phyloP scores from a whole-genome alignment of 2,113 vertebrate genomes.

The Pao palembangensis region DNA sequence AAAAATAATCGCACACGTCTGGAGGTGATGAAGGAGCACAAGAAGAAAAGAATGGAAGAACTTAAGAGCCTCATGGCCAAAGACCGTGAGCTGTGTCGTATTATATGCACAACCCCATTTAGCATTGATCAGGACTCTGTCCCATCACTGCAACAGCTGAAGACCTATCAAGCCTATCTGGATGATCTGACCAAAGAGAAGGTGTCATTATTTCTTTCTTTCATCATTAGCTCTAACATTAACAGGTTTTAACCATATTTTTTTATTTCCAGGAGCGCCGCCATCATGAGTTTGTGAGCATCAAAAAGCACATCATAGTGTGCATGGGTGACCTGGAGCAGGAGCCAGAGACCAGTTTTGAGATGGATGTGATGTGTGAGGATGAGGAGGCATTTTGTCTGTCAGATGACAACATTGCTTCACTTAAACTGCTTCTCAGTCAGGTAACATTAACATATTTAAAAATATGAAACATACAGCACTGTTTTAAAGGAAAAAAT shows the following conservation, averaged over 20 bases:
- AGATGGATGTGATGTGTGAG: constrained; percentile 85
- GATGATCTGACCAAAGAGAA: constrained; percentile 75
- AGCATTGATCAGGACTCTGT: constrained; percentile 50
- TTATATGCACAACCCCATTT: constrained; percentile 76
- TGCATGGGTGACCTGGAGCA: constrained; percentile 89
- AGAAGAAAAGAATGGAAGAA: constrained; percentile 82
- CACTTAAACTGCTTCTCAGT: constrained; percentile 78
- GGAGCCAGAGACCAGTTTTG: constrained; percentile 84
- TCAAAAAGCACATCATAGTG: constrained; percentile 78
- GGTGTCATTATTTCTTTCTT: constrained; percentile 45
- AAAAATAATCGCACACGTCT: constrained; percentile 81
- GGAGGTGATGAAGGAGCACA: constrained; percentile 81
- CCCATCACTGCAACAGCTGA: constrained; percentile 83
- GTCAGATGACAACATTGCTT: constrained; percentile 81
- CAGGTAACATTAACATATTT: constrained; percentile 71
- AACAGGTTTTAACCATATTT: neutral
- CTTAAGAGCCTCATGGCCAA: constrained; percentile 76
- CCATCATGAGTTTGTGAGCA: constrained; percentile 76
- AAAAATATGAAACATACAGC: too few species aligned
- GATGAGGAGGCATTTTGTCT: constrained; percentile 86
- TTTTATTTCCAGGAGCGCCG: constrained; percentile 74
- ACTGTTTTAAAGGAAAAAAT: too few species aligned
- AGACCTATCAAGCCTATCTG: constrained; percentile 74
- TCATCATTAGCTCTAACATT: neutral
- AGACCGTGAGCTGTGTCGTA: constrained; percentile 81